Conservation (phyloP, 2,888 invertebrate genomes). For the Rutpela maculata region DNA sequence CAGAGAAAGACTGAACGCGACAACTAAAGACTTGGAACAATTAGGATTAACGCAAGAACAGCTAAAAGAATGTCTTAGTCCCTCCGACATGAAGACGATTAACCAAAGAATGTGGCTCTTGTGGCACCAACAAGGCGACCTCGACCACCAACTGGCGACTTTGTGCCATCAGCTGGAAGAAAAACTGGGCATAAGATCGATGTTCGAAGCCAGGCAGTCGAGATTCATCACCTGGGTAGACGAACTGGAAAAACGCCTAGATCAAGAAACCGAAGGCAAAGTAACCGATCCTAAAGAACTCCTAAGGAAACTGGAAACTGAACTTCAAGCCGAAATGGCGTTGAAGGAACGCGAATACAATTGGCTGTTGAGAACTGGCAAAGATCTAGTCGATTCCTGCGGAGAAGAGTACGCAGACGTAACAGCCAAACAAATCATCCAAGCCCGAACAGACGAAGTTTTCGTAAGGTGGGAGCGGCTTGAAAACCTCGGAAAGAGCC, state of each 20-base stretch:
- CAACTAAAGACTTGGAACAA: slow-evolving; percentile 81
- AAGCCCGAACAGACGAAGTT: slow-evolving; percentile 77
- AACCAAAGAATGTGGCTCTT: slow-evolving; percentile 87
- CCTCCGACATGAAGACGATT: slow-evolving; percentile 87
- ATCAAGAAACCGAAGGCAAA: slow-evolving; percentile 73
- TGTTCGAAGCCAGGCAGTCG: slow-evolving; percentile 82
- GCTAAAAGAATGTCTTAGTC: slow-evolving; percentile 89
- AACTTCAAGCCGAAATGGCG: slow-evolving; percentile 84
- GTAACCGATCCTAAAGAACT: slow-evolving; percentile 84
- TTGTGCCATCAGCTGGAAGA: slow-evolving; percentile 85
- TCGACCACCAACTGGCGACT: slow-evolving; percentile 86
- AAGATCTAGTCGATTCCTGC: slow-evolving; percentile 79
- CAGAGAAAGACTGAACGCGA: slow-evolving; percentile 77
- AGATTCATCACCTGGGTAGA: slow-evolving; percentile 84
- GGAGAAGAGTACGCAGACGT: slow-evolving; percentile 80
- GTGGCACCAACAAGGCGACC: slow-evolving; percentile 87
- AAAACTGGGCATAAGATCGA: slow-evolving; percentile 81
- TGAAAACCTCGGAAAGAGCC: slow-evolving; percentile 80
- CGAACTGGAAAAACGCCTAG: slow-evolving; percentile 81
- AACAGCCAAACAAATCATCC: slow-evolving; percentile 77
- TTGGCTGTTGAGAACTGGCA: slow-evolving; percentile 85
- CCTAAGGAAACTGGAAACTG: slow-evolving; percentile 83
- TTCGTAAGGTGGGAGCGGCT: slow-evolving; percentile 85
- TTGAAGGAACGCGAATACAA: slow-evolving; percentile 86
- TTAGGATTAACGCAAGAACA: slow-evolving; percentile 87